Evolutionary conservation across 2,888 invertebrate species (phyloP).

Genomic region (Scelioninae gen. 1): DNA sequence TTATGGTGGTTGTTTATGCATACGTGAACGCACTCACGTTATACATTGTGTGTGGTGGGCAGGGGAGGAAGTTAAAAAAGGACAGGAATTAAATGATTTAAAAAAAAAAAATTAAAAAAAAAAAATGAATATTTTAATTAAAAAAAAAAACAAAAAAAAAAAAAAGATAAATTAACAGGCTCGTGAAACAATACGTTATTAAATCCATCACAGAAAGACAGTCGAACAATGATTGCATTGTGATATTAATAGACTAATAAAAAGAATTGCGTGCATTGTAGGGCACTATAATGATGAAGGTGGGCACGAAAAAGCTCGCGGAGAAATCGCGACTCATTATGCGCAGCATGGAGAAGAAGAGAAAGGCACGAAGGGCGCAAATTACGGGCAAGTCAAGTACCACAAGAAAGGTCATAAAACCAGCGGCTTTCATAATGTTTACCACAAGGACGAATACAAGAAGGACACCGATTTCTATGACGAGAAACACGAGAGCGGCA

Average conservation of each 20-base stretch:
- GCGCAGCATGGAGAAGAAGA: slow-evolving; percentile 86
- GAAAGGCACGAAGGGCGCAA: slow-evolving; percentile 86
- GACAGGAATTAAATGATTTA: no score
- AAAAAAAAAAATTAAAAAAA: no score
- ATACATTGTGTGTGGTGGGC: no score
- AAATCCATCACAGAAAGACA: slow-evolving; percentile 39
- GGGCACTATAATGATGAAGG: slow-evolving; percentile 86
- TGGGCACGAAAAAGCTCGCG: slow-evolving; percentile 86
- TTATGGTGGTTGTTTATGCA: no score
- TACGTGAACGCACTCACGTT: no score
- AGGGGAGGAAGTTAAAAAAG: no score
- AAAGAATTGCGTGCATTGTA: slow-evolving; percentile 67
- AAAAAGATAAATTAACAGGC: slow-evolving; percentile 73
- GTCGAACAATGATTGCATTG: slow-evolving; percentile 59
- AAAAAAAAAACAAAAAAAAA: no score
- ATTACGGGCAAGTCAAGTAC: slow-evolving; percentile 86
- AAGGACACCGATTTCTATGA: slow-evolving; percentile 92
- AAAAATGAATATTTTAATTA: neutral
- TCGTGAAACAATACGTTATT: slow-evolving; percentile 77
- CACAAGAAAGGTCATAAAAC: slow-evolving; percentile 89
- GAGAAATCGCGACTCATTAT: slow-evolving; percentile 86
- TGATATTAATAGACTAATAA: slow-evolving; percentile 61
- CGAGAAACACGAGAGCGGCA: slow-evolving; percentile 88
- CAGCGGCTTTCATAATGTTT: slow-evolving; percentile 90
- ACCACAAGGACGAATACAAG: slow-evolving; percentile 91